phyloP scores from a whole-genome alignment of 2,797 vertebrate genomes.

The Myotis myotis region DNA sequence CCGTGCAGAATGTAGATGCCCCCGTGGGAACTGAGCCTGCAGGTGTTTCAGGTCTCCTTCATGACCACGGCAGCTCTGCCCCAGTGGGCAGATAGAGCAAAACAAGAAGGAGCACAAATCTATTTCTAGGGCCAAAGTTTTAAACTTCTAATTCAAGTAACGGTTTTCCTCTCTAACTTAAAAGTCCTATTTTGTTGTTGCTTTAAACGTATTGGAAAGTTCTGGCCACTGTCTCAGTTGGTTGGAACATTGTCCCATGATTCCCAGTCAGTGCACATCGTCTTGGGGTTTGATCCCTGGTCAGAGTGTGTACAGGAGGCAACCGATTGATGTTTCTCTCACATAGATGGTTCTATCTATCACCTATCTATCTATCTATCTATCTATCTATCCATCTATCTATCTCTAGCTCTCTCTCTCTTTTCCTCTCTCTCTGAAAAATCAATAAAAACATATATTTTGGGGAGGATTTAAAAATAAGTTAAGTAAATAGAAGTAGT shows the following conservation, averaged over 20 bases:
- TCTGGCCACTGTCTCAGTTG: not conserved
- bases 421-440: not conserved
- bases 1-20: not conserved
- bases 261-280: not conserved
- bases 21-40: not conserved
- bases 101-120: not conserved
- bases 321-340: not conserved
- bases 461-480: not conserved
- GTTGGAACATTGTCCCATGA: not conserved
- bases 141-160: not conserved
- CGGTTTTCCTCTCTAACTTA: not conserved
- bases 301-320: not conserved
- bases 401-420: not conserved
- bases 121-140: not conserved
- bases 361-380: too few species aligned
- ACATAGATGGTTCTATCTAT: too few species aligned
- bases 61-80: not conserved
- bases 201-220: constrained; percentile 2
- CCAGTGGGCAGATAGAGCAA: not conserved
- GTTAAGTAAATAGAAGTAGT: not conserved
- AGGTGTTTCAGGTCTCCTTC: not conserved
- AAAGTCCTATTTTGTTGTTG: not conserved
- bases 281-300: not conserved
- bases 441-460: too few species aligned
- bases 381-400: not conserved